Percentiles rank a stretch among this genome's conserved stretches.
Evolutionary conservation across 2,888 invertebrate genomes (phyloP).

Genomic region (Therioaphis trifolii): DNA sequence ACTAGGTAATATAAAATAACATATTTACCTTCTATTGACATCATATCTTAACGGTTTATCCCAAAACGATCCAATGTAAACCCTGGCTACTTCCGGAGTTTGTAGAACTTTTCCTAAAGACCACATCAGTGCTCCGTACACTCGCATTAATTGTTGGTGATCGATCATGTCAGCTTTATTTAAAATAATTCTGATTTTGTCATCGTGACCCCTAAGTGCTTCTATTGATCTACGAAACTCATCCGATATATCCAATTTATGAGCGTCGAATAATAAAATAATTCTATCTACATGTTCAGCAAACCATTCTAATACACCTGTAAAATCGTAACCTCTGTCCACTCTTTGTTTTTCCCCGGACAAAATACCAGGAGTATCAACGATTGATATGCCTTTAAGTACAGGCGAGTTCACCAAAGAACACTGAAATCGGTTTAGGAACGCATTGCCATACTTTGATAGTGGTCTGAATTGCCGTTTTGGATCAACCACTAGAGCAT

Average conservation of each 20-base stretch:
- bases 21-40: slow-evolving; percentile 71
- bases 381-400: slow-evolving; percentile 73
- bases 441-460: slow-evolving; percentile 76
- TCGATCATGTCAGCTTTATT: slow-evolving; percentile 79
- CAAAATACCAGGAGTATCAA: slow-evolving; percentile 75
- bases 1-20: no score
- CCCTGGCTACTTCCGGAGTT: slow-evolving; percentile 77
- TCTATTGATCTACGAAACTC: slow-evolving; percentile 76
- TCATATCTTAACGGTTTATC: slow-evolving; percentile 74
- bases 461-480: slow-evolving; percentile 75
- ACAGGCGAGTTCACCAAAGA: slow-evolving; percentile 74
- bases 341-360: slow-evolving; percentile 75
- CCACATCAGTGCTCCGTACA: slow-evolving; percentile 79
- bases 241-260: slow-evolving; percentile 78
- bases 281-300: slow-evolving; percentile 77
- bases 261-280: slow-evolving; percentile 76
- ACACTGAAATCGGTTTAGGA: slow-evolving; percentile 76
- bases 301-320: slow-evolving; percentile 77
- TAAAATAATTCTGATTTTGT: slow-evolving; percentile 75
- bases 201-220: slow-evolving; percentile 73
- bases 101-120: slow-evolving; percentile 76
- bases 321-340: slow-evolving; percentile 77
- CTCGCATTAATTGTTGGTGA: slow-evolving; percentile 76
- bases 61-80: slow-evolving; percentile 79
- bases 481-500: slow-evolving; percentile 76